Evolutionary conservation across 1,140 invertebrate species (phyloP).

Genomic region (Zaprionus ghesquierei): DNA sequence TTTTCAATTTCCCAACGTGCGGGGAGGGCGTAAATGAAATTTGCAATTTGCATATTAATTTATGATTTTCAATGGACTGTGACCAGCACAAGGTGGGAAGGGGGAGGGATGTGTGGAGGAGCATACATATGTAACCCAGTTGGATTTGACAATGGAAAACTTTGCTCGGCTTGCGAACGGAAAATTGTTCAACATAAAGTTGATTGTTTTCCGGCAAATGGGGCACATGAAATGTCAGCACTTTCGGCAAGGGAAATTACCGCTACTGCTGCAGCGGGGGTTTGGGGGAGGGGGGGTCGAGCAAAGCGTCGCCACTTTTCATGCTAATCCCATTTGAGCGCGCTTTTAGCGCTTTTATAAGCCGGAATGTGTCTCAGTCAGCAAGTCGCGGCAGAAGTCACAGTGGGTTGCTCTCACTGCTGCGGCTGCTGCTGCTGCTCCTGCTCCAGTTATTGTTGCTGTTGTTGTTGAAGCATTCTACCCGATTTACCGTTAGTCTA

Average conservation of each 20-base stretch:
- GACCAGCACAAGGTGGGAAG: neutral
- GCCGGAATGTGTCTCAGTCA: neutral
- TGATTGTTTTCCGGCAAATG: neutral
- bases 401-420: no score
- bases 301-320: neutral
- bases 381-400: neutral
- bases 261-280: neutral
- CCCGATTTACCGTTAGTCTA: conserved; percentile 30
- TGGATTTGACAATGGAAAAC: neutral
- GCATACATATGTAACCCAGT: neutral
- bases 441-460: neutral
- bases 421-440: conserved; percentile 12
- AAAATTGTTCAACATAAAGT: neutral
- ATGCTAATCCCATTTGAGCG: conserved; percentile 11
- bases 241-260: neutral
- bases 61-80: conserved; percentile 44
- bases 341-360: neutral
- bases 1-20: conserved; percentile 42
- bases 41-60: conserved; percentile 73
- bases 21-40: conserved; percentile 43
- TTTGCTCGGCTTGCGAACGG: neutral
- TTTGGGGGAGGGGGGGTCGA: neutral
- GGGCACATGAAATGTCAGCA: neutral
- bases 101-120: neutral
- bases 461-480: neutral